phyloP scores from a whole-genome alignment of 2,888 invertebrate species.

The Eilema depressum region DNA sequence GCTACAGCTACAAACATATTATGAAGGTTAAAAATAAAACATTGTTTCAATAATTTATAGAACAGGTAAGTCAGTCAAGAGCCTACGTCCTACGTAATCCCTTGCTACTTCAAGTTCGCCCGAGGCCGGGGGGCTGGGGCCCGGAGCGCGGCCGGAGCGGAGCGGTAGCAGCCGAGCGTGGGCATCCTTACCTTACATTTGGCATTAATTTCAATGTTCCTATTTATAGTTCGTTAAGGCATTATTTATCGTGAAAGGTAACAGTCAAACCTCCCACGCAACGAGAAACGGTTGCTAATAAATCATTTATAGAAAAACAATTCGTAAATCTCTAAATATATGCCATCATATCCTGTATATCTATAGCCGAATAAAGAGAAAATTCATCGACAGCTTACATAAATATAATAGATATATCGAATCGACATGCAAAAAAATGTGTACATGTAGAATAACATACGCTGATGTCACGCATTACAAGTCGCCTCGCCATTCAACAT shows the following conservation, averaged over 20 bases:
- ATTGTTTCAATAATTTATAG: slow-evolving; percentile 12
- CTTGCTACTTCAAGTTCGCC: slow-evolving; percentile 36
- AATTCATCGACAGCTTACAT: slow-evolving; percentile 8
- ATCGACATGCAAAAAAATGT: slow-evolving; percentile 11
- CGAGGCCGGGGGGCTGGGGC: slow-evolving; percentile 36
- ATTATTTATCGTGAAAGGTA: slow-evolving; percentile 67
- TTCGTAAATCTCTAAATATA: slow-evolving; percentile 19
- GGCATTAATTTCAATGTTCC: slow-evolving; percentile 71
- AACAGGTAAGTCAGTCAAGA: slow-evolving; percentile 28
- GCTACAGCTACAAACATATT: slow-evolving; percentile 1
- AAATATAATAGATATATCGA: not conserved
- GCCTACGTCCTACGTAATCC: slow-evolving; percentile 22
- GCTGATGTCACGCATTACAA: slow-evolving; percentile 38
- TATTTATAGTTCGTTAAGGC: slow-evolving; percentile 76
- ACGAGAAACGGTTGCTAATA: slow-evolving; percentile 32
- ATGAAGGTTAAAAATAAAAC: slow-evolving; percentile 26
- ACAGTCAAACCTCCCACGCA: slow-evolving; percentile 55
- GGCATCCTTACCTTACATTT: slow-evolving; percentile 75
- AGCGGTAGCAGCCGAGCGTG: slow-evolving; percentile 52
- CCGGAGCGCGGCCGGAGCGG: slow-evolving; percentile 25
- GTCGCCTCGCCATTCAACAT: slow-evolving; percentile 44
- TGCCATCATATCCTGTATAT: slow-evolving; percentile 21
- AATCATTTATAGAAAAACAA: slow-evolving; percentile 27
- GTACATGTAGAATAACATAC: slow-evolving; percentile 11
- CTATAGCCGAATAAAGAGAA: slow-evolving; percentile 7